Evolutionary conservation across 2,888 invertebrate genomes (phyloP).

Genomic region (Athrips mouffetella): DNA sequence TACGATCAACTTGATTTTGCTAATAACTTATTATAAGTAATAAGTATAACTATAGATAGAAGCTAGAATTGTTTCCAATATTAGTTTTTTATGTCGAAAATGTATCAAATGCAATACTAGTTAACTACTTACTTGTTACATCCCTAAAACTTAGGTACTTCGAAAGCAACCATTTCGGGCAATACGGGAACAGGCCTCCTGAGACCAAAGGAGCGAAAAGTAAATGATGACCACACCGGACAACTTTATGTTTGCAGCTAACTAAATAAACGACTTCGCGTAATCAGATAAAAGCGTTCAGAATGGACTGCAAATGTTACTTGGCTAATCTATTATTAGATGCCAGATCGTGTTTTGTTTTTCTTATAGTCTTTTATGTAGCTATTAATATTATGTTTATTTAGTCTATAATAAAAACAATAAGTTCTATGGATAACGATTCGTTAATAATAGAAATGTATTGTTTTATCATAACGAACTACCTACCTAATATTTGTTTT

Average conservation of each 20-base stretch:
- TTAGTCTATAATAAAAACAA: too few species aligned
- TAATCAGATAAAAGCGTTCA: background rate
- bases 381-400: too few species aligned
- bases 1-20: too few species aligned
- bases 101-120: background rate
- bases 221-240: constrained; percentile 28
- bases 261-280: background rate
- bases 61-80: background rate
- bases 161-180: constrained; percentile 21
- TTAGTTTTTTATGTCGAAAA: background rate
- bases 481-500: too few species aligned
- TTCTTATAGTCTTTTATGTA: background rate
- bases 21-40: too few species aligned
- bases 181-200: constrained; percentile 41
- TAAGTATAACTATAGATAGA: background rate
- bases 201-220: constrained; percentile 34
- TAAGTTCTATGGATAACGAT: too few species aligned
- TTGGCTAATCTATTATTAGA: background rate
- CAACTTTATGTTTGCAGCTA: background rate
- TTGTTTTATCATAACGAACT: too few species aligned
- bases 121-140: background rate
- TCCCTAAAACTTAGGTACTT: constrained; percentile 17
- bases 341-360: background rate
- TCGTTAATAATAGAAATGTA: too few species aligned
- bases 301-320: background rate